phyloP scores from a whole-genome alignment of 2,888 invertebrate species.

The Cheilosia vernalis region DNA sequence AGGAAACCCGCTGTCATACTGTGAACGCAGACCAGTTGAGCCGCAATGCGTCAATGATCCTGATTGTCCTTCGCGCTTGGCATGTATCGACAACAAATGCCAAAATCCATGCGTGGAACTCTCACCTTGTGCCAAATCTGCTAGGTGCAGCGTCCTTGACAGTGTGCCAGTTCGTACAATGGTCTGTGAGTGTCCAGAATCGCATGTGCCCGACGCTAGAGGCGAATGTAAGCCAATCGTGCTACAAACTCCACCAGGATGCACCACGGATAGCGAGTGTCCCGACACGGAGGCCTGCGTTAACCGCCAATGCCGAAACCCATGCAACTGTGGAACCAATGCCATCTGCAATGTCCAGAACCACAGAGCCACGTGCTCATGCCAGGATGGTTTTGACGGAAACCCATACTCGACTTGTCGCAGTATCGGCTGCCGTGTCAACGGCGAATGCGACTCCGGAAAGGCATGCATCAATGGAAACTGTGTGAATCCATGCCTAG shows the following conservation, averaged over 20 bases:
- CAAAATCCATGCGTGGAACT: constrained; percentile 91
- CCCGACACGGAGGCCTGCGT: constrained; percentile 91
- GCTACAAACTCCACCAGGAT: constrained; percentile 89
- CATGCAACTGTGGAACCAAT: constrained; percentile 94
- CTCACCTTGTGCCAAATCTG: constrained; percentile 89
- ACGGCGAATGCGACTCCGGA: constrained; percentile 92
- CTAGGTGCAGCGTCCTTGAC: constrained; percentile 92
- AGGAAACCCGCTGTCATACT: constrained; percentile 92
- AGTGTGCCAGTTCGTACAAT: constrained; percentile 94
- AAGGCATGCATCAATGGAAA: constrained; percentile 93
- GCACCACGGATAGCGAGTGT: constrained; percentile 92
- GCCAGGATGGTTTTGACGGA: constrained; percentile 92
- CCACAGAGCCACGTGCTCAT: constrained; percentile 94
- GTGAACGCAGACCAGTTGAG: constrained; percentile 85
- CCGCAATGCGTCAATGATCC: constrained; percentile 90
- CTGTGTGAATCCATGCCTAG: constrained; percentile 93
- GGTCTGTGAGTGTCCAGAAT: constrained; percentile 94
- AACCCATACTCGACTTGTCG: constrained; percentile 93
- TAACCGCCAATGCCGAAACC: constrained; percentile 93
- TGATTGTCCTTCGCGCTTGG: constrained; percentile 91
- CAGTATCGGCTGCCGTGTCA: constrained; percentile 91
- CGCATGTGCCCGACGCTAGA: constrained; percentile 91
- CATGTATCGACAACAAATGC: constrained; percentile 91
- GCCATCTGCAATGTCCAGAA: constrained; percentile 92
- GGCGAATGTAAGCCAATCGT: constrained; percentile 91